These are phyloP conservation scores for Agrochola lota DNA, from an alignment of 2,888 invertebrate species.

Conservation along the genomic window DNA sequence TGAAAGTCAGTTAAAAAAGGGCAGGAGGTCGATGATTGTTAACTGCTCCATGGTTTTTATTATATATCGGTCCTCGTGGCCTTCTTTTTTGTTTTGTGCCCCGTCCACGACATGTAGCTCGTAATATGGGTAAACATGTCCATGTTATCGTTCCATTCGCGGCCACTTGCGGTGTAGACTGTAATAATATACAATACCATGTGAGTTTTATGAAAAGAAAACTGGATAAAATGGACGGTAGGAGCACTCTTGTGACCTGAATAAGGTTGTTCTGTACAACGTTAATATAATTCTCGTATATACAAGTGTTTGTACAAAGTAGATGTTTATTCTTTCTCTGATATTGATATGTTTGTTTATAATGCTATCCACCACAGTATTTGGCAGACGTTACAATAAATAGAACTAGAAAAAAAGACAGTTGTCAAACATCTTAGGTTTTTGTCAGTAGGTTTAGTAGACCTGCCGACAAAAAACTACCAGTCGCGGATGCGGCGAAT, in stretches of 20 bases:
- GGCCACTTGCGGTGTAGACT: constrained; percentile 53
- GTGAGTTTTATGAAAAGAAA: constrained; percentile 61
- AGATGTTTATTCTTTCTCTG: not conserved
- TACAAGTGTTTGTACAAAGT: not conserved
- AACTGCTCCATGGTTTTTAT: not conserved
- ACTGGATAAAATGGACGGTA: constrained; percentile 46
- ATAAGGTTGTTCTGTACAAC: not conserved
- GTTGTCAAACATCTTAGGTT: too few relatives aligned
- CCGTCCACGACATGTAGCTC: constrained; percentile 34
- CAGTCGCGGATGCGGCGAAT: too few relatives aligned
- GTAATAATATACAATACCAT: constrained; percentile 61
- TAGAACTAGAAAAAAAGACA: not conserved
- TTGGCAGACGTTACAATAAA: not conserved
- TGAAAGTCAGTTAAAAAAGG: not conserved
- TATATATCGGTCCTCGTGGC: constrained; percentile 2
- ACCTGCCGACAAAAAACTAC: too few relatives aligned
- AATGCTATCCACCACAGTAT: too few relatives aligned
- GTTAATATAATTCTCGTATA: not conserved
- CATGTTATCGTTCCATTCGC: constrained; percentile 63
- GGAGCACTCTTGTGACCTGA: constrained; percentile 19
- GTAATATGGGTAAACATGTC: constrained; percentile 60
- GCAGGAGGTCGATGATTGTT: not conserved
- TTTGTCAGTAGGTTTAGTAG: not conserved
- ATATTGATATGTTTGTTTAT: not conserved
- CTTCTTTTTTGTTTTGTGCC: constrained; percentile 17